Evolutionary conservation across 2,888 invertebrate species (phyloP).

Genomic region (Ctenicera cuprea): DNA sequence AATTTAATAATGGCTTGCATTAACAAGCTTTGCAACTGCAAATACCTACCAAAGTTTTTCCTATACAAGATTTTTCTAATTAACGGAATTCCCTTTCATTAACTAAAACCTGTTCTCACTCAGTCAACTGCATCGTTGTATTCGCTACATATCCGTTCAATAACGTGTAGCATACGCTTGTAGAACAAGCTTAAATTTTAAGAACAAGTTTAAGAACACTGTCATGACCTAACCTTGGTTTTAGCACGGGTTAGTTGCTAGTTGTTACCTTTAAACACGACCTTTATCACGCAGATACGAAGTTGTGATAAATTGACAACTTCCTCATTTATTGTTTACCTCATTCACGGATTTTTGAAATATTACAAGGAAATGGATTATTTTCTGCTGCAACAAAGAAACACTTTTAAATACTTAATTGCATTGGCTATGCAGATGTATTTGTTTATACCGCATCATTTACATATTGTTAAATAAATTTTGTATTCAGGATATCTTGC

Average conservation of each 20-base stretch:
- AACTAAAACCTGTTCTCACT: neutral
- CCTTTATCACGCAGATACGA: conserved; percentile 14
- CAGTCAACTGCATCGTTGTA: neutral
- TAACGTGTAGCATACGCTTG: neutral
- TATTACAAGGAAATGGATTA: neutral
- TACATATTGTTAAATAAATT: no score
- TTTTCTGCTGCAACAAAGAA: neutral
- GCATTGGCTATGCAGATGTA: no score
- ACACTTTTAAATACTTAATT: no score
- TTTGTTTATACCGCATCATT: no score
- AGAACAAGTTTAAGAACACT: conserved; percentile 24
- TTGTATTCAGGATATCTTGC: no score
- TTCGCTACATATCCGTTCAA: neutral
- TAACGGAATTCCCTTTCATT: conserved; percentile 25
- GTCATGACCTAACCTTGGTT: conserved; percentile 21
- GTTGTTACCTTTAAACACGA: conserved; percentile 14
- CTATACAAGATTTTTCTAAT: neutral
- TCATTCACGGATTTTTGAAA: neutral
- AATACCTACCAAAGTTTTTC: no score
- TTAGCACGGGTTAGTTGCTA: conserved; percentile 2
- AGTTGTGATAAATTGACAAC: neutral
- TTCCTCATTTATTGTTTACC: conserved; percentile 6
- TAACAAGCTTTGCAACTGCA: no score
- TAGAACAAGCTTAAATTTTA: neutral
- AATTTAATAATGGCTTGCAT: no score